Conservation (phyloP, 2,113 vertebrate species). For the Podilymbus podiceps region DNA sequence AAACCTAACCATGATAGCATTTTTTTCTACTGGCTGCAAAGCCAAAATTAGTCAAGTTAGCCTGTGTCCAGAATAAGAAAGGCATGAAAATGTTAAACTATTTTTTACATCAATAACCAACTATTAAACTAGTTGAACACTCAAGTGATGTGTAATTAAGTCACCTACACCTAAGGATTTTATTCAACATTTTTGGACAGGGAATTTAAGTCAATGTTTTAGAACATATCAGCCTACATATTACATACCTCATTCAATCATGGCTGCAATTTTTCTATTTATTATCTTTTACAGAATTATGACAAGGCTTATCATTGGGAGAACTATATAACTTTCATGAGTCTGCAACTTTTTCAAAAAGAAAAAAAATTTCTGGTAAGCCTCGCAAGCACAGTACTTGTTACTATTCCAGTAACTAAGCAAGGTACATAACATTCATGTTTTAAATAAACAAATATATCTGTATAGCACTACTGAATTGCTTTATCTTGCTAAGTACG, state of each 20-base stretch:
- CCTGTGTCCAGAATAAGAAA: neutral
- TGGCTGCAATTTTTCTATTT: neutral
- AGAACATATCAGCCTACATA: neutral
- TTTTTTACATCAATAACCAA: neutral
- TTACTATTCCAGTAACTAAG: neutral
- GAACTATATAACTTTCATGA: neutral
- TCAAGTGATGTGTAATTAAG: neutral
- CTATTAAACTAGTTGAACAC: neutral
- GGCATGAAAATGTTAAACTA: neutral
- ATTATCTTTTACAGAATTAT: neutral
- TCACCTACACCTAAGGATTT: neutral
- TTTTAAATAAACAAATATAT: neutral
- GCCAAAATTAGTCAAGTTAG: neutral
- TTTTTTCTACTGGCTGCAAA: neutral
- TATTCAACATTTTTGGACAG: neutral
- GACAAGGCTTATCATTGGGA: neutral
- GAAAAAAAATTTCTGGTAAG: neutral
- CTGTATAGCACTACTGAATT: rapidly evolving
- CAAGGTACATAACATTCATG: neutral
- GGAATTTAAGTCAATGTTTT: neutral
- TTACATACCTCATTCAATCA: neutral
- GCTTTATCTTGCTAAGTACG: neutral
- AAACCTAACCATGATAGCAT: neutral
- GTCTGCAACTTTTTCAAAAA: neutral
- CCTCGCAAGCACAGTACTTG: neutral